Evolutionary conservation across 2,888 invertebrate genomes (phyloP).

Genomic region (Dryocosmus kuriphilus): DNA sequence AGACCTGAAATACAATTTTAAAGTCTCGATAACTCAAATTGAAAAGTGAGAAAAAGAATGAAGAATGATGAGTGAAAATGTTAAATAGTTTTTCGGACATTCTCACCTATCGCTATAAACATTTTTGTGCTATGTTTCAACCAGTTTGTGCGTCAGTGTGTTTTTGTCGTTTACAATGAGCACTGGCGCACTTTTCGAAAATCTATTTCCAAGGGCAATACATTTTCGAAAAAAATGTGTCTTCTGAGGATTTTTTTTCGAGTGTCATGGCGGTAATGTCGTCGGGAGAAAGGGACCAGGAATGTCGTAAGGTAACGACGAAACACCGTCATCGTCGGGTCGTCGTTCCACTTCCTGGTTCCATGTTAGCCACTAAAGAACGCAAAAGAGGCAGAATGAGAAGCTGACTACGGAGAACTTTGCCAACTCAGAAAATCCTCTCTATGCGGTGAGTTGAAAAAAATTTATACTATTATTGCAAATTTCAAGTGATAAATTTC

Average conservation of each 20-base stretch:
- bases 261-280: constrained; percentile 48
- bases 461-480: background rate
- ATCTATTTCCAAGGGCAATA: background rate
- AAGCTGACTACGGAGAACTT: constrained; percentile 47
- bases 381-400: constrained; percentile 53
- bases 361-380: constrained; percentile 46
- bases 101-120: background rate
- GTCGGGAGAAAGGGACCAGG: constrained; percentile 26
- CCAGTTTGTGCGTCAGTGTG: background rate
- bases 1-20: background rate
- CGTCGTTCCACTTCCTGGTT: constrained; percentile 34
- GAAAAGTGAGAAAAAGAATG: no score
- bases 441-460: constrained; percentile 49
- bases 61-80: background rate
- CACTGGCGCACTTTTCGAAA: background rate
- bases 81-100: background rate
- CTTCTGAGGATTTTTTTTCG: constrained; percentile 38
- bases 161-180: background rate
- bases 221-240: background rate
- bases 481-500: background rate
- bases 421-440: constrained; percentile 47
- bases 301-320: constrained; percentile 21
- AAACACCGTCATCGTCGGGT: constrained; percentile 24
- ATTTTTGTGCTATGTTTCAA: background rate
- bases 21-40: background rate